These are phyloP conservation scores for Podarcis raffonei DNA, from an alignment of 2,113 vertebrate genomes.

Conservation along the genomic window DNA sequence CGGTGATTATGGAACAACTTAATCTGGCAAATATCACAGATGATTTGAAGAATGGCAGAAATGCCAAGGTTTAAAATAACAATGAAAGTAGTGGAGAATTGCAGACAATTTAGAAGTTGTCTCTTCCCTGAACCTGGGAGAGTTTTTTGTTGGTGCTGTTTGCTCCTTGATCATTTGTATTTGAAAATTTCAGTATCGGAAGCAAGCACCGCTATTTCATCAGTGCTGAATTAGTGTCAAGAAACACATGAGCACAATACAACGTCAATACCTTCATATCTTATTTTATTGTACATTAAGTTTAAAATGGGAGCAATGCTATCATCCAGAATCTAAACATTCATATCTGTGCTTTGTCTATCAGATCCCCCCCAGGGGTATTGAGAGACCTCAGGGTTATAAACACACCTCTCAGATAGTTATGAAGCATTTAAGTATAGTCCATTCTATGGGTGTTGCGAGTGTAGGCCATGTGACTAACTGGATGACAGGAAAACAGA, in stretches of 20 bases:
- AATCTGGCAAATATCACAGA: conserved; percentile 14
- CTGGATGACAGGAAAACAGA: not conserved
- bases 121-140: not conserved
- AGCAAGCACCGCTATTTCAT: conserved; percentile 8
- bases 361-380: not conserved
- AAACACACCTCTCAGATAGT: too few species aligned
- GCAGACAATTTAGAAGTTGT: not conserved
- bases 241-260: not conserved
- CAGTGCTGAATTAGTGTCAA: not conserved
- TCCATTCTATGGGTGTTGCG: not conserved
- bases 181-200: conserved; percentile 3
- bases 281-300: not conserved
- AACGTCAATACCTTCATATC: not conserved
- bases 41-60: not conserved
- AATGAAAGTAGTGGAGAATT: not conserved
- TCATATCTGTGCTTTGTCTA: too few species aligned
- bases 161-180: not conserved
- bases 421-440: too few species aligned
- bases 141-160: not conserved
- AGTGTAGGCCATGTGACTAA: not conserved
- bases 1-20: not conserved
- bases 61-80: not conserved
- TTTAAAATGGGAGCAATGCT: not conserved
- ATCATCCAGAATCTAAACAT: not conserved
- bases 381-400: not conserved